Evolutionary conservation across 2,797 vertebrate species (phyloP).

Genomic region (Micrastur ruficollis): DNA sequence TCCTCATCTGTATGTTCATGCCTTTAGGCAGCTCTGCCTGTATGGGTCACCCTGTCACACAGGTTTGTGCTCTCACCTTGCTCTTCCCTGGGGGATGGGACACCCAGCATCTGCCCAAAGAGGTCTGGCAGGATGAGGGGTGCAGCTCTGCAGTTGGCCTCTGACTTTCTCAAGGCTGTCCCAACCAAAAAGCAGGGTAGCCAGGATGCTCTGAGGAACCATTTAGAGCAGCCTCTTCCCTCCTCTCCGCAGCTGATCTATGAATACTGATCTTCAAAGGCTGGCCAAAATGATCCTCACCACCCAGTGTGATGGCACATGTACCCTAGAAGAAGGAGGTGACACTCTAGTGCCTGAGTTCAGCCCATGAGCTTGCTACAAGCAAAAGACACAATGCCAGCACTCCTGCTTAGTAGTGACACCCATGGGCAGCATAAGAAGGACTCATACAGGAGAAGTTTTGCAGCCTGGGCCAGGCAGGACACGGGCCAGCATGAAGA

Average conservation of each 20-base stretch:
- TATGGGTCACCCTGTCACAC: background rate
- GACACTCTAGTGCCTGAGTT: background rate
- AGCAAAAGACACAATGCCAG: background rate
- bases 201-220: background rate
- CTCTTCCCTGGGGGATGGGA: background rate
- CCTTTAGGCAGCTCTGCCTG: background rate
- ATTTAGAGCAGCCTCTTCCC: background rate
- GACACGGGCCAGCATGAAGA: background rate
- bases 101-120: background rate
- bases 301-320: accelerated
- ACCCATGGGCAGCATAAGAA: background rate
- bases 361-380: background rate
- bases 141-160: background rate
- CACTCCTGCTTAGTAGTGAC: background rate
- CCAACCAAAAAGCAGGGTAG: background rate
- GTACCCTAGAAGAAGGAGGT: background rate
- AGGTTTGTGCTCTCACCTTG: background rate
- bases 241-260: background rate
- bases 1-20: background rate
- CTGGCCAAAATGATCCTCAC: background rate
- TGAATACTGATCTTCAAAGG: background rate
- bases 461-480: background rate
- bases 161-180: background rate
- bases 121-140: accelerated
- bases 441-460: background rate